Evolutionary conservation across 2,888 invertebrate genomes (phyloP).

Genomic region (Dasysyrphus tricinctus): DNA sequence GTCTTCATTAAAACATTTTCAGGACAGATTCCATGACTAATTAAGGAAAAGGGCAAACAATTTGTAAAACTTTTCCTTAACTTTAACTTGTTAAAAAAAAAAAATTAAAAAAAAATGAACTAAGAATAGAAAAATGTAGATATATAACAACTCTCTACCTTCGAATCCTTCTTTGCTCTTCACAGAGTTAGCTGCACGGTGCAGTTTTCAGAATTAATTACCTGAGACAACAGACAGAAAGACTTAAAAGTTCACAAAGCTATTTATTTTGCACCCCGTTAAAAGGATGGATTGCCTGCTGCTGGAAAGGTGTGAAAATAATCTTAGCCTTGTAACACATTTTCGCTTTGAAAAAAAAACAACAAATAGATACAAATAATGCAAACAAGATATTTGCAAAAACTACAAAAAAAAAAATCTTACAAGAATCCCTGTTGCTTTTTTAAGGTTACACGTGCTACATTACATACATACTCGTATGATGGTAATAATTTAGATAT

Average conservation of each 20-base stretch:
- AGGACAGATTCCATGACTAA: slow-evolving; percentile 46
- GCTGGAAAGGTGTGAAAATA: slow-evolving; percentile 45
- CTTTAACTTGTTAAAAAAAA: slow-evolving; percentile 35
- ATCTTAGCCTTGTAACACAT: slow-evolving; percentile 50
- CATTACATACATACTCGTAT: too few relatives aligned
- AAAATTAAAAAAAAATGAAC: not conserved
- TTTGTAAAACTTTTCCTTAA: slow-evolving; percentile 38
- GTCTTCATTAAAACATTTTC: slow-evolving; percentile 54
- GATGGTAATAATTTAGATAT: too few relatives aligned
- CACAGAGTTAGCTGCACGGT: slow-evolving; percentile 34
- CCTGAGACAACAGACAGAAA: slow-evolving; percentile 35
- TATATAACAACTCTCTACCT: slow-evolving; percentile 36
- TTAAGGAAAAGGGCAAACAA: slow-evolving; percentile 36
- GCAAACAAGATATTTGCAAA: slow-evolving; percentile 5
- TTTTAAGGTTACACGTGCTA: too few relatives aligned
- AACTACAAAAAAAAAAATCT: not conserved
- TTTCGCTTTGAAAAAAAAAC: slow-evolving; percentile 10
- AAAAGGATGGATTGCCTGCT: slow-evolving; percentile 39
- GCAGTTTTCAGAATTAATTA: slow-evolving; percentile 53
- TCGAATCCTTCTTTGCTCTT: not conserved
- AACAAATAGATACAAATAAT: not conserved
- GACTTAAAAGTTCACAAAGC: slow-evolving; percentile 52
- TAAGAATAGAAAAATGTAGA: slow-evolving; percentile 14
- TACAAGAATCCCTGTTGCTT: slow-evolving; percentile 9
- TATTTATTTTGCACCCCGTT: slow-evolving; percentile 45